A percentile compares a stretch with the other conserved stretches of the same genome.
These are phyloP conservation scores for Herpetotheres cachinnans DNA, from an alignment of 2,113 vertebrate genomes.

Conservation along the genomic window DNA sequence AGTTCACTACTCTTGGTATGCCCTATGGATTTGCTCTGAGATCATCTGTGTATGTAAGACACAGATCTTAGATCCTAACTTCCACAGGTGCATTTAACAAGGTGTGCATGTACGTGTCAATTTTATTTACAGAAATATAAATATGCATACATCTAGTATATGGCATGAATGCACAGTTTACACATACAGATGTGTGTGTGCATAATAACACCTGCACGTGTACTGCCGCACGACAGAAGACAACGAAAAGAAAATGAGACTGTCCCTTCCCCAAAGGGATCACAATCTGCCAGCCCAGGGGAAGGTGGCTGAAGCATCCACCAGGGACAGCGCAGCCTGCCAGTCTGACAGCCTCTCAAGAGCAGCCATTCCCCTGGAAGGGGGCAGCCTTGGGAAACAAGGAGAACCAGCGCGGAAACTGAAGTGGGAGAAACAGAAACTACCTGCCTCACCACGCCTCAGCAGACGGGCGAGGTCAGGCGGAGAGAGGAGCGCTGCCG, in stretches of 20 bases:
- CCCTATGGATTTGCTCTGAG: neutral
- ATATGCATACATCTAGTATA: rapidly evolving
- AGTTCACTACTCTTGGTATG: neutral
- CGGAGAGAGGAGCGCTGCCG: neutral
- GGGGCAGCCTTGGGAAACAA: neutral
- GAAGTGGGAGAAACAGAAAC: rapidly evolving
- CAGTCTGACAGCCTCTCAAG: neutral
- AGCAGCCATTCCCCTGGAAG: neutral
- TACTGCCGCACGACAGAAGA: neutral
- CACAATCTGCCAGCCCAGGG: neutral
- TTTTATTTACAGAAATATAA: neutral
- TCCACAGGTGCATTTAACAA: neutral
- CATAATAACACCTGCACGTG: neutral
- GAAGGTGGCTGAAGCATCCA: neutral
- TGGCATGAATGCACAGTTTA: neutral
- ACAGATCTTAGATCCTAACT: neutral
- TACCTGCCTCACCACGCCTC: rapidly evolving
- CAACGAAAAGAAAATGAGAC: rapidly evolving
- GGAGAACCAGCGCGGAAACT: rapidly evolving
- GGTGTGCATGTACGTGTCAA: rapidly evolving
- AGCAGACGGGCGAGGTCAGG: neutral
- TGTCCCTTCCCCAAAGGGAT: neutral
- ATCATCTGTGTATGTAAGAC: rapidly evolving
- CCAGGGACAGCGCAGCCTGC: rapidly evolving
- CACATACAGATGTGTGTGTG: rapidly evolving